phyloP scores from a whole-genome alignment of 2,113 vertebrate species.

The Himantopus leucocephalus region DNA sequence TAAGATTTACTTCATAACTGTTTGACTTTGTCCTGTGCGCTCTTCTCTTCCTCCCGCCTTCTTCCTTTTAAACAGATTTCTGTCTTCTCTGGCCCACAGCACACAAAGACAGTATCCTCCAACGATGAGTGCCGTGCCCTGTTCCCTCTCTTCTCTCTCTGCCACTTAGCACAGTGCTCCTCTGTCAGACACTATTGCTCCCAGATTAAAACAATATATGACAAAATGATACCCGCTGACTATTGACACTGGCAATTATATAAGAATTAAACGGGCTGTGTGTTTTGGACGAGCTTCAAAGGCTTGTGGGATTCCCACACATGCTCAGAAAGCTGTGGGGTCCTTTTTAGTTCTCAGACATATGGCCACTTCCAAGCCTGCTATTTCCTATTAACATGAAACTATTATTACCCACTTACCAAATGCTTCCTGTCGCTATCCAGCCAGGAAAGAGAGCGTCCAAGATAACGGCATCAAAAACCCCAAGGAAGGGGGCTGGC shows the following conservation, averaged over 20 bases:
- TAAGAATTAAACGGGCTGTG: slow-evolving; percentile 64
- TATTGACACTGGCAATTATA: slow-evolving; percentile 65
- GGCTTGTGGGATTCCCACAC: slow-evolving; percentile 71
- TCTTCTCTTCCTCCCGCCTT: neutral
- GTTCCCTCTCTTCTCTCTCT: neutral
- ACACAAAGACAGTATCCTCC: neutral
- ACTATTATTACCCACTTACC: slow-evolving; percentile 73
- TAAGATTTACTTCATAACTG: neutral
- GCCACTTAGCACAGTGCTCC: neutral
- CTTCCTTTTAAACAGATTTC: neutral
- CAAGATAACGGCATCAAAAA: slow-evolving; percentile 63
- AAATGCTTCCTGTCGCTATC: slow-evolving; percentile 63
- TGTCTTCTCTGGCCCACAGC: neutral
- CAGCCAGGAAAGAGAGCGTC: slow-evolving; percentile 62
- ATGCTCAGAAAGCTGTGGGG: slow-evolving; percentile 46
- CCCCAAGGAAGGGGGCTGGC: slow-evolving; percentile 27
- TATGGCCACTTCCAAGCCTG: slow-evolving; percentile 41
- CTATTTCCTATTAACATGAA: slow-evolving; percentile 63
- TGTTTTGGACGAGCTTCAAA: slow-evolving; percentile 63
- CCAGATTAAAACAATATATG: slow-evolving; percentile 82
- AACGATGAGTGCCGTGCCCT: neutral
- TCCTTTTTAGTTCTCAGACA: slow-evolving; percentile 31
- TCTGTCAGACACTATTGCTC: slow-evolving; percentile 68
- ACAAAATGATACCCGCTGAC: slow-evolving; percentile 65
- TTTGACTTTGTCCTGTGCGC: rapidly evolving